These are phyloP conservation scores for Coenonympha arcania DNA, from an alignment of 2,888 invertebrate species.

Conservation along the genomic window DNA sequence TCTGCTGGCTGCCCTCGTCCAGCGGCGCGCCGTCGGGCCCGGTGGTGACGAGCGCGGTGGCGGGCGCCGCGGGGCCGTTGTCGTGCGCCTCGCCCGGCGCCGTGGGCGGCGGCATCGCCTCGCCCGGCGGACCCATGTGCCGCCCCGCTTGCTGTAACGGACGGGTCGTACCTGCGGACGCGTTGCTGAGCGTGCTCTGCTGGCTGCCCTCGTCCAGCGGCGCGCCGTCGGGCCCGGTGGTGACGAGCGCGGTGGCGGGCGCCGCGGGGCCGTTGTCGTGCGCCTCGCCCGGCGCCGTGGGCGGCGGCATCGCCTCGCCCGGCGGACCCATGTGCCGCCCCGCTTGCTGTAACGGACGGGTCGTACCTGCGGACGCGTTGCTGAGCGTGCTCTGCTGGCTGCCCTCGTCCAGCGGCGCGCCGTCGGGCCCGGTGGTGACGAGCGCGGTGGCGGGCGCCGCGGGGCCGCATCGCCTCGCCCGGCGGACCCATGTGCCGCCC, in stretches of 20 bases:
- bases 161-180: constrained; percentile 83
- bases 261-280: constrained; percentile 79
- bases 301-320: constrained; percentile 73
- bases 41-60: constrained; percentile 90
- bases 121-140: constrained; percentile 70
- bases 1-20: constrained; percentile 94
- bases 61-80: constrained; percentile 80
- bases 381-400: constrained; percentile 94
- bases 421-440: constrained; percentile 92
- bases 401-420: constrained; percentile 89
- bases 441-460: constrained; percentile 86
- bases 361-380: constrained; percentile 90
- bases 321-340: constrained; percentile 73
- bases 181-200: constrained; percentile 93
- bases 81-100: constrained; percentile 76
- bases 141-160: too few species aligned
- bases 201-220: constrained; percentile 93
- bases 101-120: constrained; percentile 75
- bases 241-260: constrained; percentile 89
- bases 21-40: constrained; percentile 91
- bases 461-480: constrained; percentile 73
- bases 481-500: constrained; percentile 73
- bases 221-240: constrained; percentile 92
- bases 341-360: too few species aligned
- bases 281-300: constrained; percentile 74